Evolutionary conservation across 1,140 invertebrate species (phyloP), one percentile per base, ranked within the genome.

Genomic region (Argopecten irradians): DNA sequence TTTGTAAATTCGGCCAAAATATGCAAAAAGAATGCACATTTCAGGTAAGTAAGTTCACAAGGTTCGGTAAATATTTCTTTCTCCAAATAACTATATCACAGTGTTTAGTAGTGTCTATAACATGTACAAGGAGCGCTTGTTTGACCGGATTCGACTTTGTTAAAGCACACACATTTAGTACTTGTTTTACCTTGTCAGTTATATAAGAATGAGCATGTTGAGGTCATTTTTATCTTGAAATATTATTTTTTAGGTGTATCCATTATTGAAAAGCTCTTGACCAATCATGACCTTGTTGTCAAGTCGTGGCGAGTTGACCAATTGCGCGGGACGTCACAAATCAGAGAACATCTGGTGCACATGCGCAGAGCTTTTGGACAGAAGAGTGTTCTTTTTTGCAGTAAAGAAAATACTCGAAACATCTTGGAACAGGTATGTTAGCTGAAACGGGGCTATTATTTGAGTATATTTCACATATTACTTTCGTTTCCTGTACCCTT

Each of bases 281-380:
- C 91, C 8, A 92, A 94, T 85, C 92, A 94, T 83, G 89, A 93
- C 13, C 87, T 94, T 34, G 92, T 91, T 82, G 92, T 94, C 3
- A 91, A 93, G 41, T 93, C 93, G 1, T 94, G 94, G 94, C 71
- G 92, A 16, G 84, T 94, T 35, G 86, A 91, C n/a, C 14, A 32
- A n/a, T 39, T 84, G 36, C 83, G 34, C 3, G n/a, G 83, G n/a
- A 85, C 88, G 14, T 34, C 86, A 33, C 85, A 93, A 55, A 91
- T 93, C 3, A 85, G 93, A 83, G 92, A 94, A 83, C 91, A 92
- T 83, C 91, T 94, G 5, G 93, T 94, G 3, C 92, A 94, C 43
- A 94, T 94, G 93, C 87, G 94, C 13, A 93, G 92, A 82, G 92
- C 94, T 0, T 92, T 94, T 86, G 92, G 94, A 28, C 91, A 94